Base-by-base conservation (phyloP, 2,797 vertebrate genomes). In the Bradypodion pumilum region DNA sequence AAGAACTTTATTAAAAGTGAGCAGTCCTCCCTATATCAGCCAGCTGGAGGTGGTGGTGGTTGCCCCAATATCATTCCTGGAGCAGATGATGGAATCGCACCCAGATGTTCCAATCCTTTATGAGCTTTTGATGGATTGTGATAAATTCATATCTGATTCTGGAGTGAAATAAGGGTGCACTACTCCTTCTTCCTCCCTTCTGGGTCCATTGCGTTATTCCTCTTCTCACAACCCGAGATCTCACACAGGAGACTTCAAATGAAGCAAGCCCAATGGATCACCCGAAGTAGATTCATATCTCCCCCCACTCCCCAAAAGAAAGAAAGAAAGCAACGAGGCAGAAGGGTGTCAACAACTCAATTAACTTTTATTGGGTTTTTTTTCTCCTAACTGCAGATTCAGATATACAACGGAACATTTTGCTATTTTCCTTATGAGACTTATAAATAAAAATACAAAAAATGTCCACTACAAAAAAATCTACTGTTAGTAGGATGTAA, bases 371-470 rank as follows among this genome's bases (percentile, higher is more conserved):
- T 97, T 95, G n/a, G n/a, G 95, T 94, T 32, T 74, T 76, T 76
- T 74, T 80, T 74, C 95, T 97, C 96, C 97, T 98, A 98, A 98
- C 97, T 98, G 98, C 97, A 98, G 97, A 98, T 97, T 96, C 96
- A 97, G 97, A 97, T 97, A 97, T 98, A 98, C 98, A 98, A 98
- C 97, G 96, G 96, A 98, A 99, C 98, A 98, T 97, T n/a, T n/a
- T 95, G 96, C 97, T 98, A 98, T 98, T 97, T 96, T 97, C 93
- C 94, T 96, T 97, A 98, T 97, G 97, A 98, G 97, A 98, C 97
- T 97, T 97, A 98, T 98, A 99, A 98, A 98, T 98, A 98, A 97
- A 98, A 98, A 98, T 97, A 98, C 97, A 98, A 97, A 97, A 97
- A 96, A 97, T 95, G 96, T 97, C 94, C 97, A 98, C 97, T 98